These are phyloP conservation scores for Rhopalosiphum nymphaeae DNA, from an alignment of 2,888 invertebrate genomes.

Conservation along the genomic window DNA sequence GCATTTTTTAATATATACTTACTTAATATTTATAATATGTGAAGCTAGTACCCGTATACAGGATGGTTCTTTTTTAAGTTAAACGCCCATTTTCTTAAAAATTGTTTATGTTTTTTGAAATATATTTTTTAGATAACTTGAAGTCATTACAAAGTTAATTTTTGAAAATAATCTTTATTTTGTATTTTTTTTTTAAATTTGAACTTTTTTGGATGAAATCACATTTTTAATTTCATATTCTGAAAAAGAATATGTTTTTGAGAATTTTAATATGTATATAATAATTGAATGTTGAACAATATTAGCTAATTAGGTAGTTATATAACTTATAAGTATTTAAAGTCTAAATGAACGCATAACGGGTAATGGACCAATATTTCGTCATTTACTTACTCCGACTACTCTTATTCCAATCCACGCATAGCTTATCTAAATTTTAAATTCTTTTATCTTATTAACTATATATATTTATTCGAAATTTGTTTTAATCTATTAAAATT, in stretches of 20 bases:
- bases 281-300: background rate
- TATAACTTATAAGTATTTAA: background rate
- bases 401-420: background rate
- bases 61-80: background rate
- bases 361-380: background rate
- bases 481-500: background rate
- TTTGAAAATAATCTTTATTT: background rate
- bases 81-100: background rate
- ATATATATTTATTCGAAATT: background rate
- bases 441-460: background rate
- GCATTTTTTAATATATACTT: background rate
- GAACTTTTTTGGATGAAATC: background rate
- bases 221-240: background rate
- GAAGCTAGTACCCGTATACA: background rate
- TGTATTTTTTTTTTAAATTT: background rate
- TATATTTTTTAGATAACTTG: background rate
- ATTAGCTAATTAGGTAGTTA: too few relatives aligned
- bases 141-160: background rate
- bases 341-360: background rate
- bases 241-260: background rate
- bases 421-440: background rate
- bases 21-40: background rate
- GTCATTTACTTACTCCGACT: background rate
- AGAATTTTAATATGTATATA: background rate
- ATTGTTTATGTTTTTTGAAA: background rate